A percentile compares a stretch with the other conserved stretches of the same genome.
phyloP scores from a whole-genome alignment of 1,140 invertebrate species.

The Acyrthosiphon pisum region DNA sequence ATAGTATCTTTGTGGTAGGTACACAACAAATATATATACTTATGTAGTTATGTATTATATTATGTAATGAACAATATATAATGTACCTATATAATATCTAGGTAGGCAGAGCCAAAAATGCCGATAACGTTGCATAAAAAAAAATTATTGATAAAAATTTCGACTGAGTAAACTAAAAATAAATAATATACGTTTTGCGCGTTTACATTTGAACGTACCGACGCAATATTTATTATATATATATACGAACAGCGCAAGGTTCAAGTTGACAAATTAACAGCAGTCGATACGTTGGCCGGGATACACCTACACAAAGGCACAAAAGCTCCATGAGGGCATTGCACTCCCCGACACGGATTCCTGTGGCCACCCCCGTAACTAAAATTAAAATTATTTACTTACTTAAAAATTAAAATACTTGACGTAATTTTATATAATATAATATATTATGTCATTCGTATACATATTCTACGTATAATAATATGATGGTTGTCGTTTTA shows the following conservation, averaged over 20 bases:
- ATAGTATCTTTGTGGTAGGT: too few relatives aligned
- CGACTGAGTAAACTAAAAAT: neutral
- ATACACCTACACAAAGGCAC: neutral
- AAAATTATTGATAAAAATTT: neutral
- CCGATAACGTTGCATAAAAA: neutral
- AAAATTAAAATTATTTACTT: neutral
- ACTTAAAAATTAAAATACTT: neutral
- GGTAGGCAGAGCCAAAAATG: neutral
- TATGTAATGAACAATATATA: neutral
- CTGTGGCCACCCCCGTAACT: neutral
- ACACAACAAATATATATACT: too few relatives aligned
- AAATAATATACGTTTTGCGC: neutral
- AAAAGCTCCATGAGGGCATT: constrained; percentile 27
- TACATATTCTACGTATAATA: too few relatives aligned
- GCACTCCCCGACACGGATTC: neutral
- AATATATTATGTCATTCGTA: neutral
- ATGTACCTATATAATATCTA: neutral
- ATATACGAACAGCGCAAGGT: neutral
- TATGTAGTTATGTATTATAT: too few relatives aligned
- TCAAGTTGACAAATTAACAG: neutral
- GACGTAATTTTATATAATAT: neutral
- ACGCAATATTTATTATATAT: neutral
- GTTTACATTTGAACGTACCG: neutral
- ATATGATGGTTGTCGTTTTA: neutral
- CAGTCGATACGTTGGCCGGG: constrained; percentile 10